These are phyloP conservation scores for Drosophila nasuta DNA, from an alignment of 1,140 invertebrate species.

Conservation along the genomic window DNA sequence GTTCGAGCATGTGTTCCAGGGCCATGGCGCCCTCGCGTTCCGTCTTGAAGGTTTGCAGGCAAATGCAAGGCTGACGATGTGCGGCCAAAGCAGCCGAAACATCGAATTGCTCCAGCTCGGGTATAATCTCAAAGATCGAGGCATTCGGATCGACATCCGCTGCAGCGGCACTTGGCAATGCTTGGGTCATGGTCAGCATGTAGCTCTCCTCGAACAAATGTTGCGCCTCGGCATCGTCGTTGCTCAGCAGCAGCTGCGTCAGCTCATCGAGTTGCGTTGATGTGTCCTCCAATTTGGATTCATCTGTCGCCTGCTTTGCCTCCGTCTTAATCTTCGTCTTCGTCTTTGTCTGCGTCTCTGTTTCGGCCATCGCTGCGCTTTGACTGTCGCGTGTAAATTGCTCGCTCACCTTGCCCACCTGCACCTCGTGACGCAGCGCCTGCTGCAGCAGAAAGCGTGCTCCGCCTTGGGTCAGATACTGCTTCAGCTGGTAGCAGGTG, in stretches of 20 bases:
- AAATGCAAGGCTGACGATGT: conserved; percentile 87
- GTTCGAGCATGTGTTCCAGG: conserved; percentile 88
- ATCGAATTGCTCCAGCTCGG: conserved; percentile 89
- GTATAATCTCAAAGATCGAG: conserved; percentile 88
- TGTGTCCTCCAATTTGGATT: background rate
- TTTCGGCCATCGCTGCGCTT: conserved; percentile 1
- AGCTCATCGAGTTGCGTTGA: conserved; percentile 58
- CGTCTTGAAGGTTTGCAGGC: conserved; percentile 91
- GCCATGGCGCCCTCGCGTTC: conserved; percentile 89
- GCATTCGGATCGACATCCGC: conserved; percentile 65
- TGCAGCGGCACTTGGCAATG: conserved; percentile 58
- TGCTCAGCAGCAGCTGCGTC: conserved; percentile 64
- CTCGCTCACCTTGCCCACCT: conserved; percentile 86
- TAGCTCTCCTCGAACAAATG: conserved; percentile 87
- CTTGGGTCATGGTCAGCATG: conserved; percentile 89
- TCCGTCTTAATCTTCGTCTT: background rate
- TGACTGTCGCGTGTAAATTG: conserved; percentile 81
- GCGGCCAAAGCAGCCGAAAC: conserved; percentile 86
- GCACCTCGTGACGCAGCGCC: conserved; percentile 86
- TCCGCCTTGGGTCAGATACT: conserved; percentile 89
- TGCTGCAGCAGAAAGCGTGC: conserved; percentile 87
- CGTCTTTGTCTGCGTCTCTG: background rate
- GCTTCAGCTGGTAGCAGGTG: conserved; percentile 92
- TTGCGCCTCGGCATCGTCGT: conserved; percentile 43
- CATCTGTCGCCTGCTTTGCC: background rate